Base-by-base conservation (phyloP, 2,113 vertebrate genomes). In the Oncorhynchus gorbuscha region DNA sequence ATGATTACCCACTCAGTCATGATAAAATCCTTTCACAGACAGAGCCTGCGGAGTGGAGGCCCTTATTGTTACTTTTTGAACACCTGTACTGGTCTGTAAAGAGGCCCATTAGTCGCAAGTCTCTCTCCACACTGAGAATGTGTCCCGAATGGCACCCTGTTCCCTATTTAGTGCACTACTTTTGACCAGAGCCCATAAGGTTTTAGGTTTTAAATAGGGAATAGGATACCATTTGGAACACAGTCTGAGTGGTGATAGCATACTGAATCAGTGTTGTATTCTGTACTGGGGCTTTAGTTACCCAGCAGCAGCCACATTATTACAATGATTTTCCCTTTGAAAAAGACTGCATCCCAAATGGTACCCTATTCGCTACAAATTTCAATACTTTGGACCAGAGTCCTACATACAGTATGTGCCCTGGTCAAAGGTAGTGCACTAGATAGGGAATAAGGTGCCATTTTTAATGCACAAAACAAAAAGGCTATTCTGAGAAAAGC, bases 401-500 rank as follows among this genome's bases (percentile, higher is more conserved):
- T 45, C 39, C 39, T 12, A 35, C 35, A 35, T 45, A 35, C 35
- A 35, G 35, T 35, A 12, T 45, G 39, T 45, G 9, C 9, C 59
- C 59, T 61, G 48, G 76, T 68, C 59, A 68, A 70, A 66, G 74
- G 51, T 74, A 83, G 3, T 72, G 45, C 32, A 59, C 28, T 51
- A 14, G 18, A 18, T 55, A 12, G 39, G 51, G 51, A 55, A 55
- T 5, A 55, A 4, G 3, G 51, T 55, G 1, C 0, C 1, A 55
- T 55, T 55, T 55, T 4, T 4, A 1, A 45, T 11, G 39, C 39
- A 45, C 2, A 45, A 9, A 45, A 51, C 77, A 39, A 70, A 76
- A 79, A 80, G 75, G 81, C 83, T 88, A 82, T 88, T 85, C 80
- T 80, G 48, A 76, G 73, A 77, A 85, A 51, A 80, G 78, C 83